Base-by-base conservation (phyloP, 2,113 vertebrate species). In the Ascaphus truei region DNA sequence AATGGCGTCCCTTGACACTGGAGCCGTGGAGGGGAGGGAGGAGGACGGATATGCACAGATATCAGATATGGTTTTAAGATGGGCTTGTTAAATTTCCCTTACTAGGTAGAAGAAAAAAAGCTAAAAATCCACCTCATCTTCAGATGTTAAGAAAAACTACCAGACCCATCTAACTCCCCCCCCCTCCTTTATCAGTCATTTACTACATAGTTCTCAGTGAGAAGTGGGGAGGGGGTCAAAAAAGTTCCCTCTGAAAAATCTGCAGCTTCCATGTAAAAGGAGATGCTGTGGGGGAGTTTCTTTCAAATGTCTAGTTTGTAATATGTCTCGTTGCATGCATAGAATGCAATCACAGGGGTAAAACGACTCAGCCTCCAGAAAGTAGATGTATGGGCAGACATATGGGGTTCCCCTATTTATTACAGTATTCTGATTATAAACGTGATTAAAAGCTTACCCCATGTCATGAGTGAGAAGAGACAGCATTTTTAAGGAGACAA, bases 181-280 rank as follows among this genome's bases (percentile, higher is more conserved):
- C 62, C n/a, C n/a, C n/a, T n/a, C 62, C 65, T 55, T 48, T 68
- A 45, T 51, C 51, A 59, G 56, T 52, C 67, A 61, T 52, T 51
- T 58, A 71, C 56, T 61, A 61, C 67, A 61, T 51, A 57, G 51
- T 45, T 71, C 45, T 71, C 57, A 61, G 67, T 61, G 56, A 71
- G 57, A 61, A 61, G 52, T 60, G 67, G 59, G 43, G 30, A 29
- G 53, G 64, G 67, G 67, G 67, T 71, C 67, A 71, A 3, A 61
- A 60, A 61, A 71, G 67, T 71, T 71, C 57, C 60, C 26, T 71
- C 67, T 60, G 37, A 66, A 71, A 61, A 71, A 61, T 56, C 67
- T 61, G 67, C 67, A 61, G 60, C 67, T 71, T 52, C 67, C 52
- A 45, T 71, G 67, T 52, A 71, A 71, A 71, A 52, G 67, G 67